Percentiles rank a stretch among this genome's conserved stretches.
Conservation (phyloP, 2,888 invertebrate genomes). For the Ectropis crepuscularia region DNA sequence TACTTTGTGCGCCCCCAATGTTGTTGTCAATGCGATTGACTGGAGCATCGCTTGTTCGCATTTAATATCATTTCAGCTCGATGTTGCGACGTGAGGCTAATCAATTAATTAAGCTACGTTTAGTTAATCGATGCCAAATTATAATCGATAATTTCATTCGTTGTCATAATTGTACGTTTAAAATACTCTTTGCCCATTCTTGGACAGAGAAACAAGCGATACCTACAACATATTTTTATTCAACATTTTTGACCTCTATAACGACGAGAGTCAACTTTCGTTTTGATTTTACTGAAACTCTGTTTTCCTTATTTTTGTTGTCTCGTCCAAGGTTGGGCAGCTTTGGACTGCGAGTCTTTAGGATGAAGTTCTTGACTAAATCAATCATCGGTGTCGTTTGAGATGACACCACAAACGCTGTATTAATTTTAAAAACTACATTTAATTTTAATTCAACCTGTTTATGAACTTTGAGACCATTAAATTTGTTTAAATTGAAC, state of each 20-base stretch:
- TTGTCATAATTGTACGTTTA: constrained; percentile 29
- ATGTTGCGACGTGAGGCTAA: constrained; percentile 60
- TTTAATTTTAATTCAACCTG: background rate
- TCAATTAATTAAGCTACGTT: constrained; percentile 65
- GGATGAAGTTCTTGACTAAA: constrained; percentile 9
- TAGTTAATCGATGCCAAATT: constrained; percentile 81
- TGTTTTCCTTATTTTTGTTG: background rate
- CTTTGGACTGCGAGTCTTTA: constrained; percentile 16
- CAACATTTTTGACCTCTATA: background rate
- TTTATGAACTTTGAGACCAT: background rate
- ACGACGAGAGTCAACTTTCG: too few relatives aligned
- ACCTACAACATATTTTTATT: background rate
- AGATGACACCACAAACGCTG: too few relatives aligned
- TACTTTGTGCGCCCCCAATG: constrained; percentile 11
- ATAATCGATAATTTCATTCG: constrained; percentile 53
- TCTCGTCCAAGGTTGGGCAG: constrained; percentile 6
- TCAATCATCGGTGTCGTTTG: too few relatives aligned
- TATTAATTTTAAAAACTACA: background rate
- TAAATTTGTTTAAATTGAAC: background rate
- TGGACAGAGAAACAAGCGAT: background rate
- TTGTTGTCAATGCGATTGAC: constrained; percentile 39
- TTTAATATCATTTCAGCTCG: constrained; percentile 60
- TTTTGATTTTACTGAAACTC: background rate
- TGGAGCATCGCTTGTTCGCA: constrained; percentile 72
- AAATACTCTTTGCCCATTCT: constrained; percentile 15